A percentile compares a stretch with the other conserved stretches of the same genome.
phyloP scores from a whole-genome alignment of 2,888 invertebrate genomes.

The Campoplex capitator region DNA sequence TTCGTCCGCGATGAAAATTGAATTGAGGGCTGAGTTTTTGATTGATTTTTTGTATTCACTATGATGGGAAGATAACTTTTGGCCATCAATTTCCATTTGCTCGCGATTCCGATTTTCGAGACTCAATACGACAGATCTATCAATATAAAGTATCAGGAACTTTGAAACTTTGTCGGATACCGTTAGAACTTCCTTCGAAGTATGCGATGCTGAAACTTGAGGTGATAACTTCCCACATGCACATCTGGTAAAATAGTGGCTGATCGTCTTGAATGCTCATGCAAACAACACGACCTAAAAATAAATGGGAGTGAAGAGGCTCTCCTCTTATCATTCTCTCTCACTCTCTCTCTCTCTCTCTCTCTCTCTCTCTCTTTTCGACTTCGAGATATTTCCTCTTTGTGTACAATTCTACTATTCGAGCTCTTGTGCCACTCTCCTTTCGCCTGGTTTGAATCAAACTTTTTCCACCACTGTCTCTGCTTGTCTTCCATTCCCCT shows the following conservation, averaged over 20 bases:
- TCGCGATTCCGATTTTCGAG: not conserved
- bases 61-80: not conserved
- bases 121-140: not conserved
- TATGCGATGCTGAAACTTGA: not conserved
- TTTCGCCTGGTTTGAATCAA: slow-evolving; percentile 32
- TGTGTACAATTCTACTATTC: slow-evolving; percentile 14
- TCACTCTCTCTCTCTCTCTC: not conserved
- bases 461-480: slow-evolving; percentile 40
- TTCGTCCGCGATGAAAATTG: not conserved
- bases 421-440: slow-evolving; percentile 34
- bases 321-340: not conserved
- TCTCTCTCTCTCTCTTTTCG: slow-evolving; percentile 2
- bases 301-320: slow-evolving; percentile 13
- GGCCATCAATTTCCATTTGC: not conserved
- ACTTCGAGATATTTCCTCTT: slow-evolving; percentile 1
- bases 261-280: slow-evolving; percentile 73
- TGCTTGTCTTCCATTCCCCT: slow-evolving; percentile 41
- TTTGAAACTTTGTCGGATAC: not conserved
- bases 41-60: not conserved
- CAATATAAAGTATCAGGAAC: not conserved
- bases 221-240: not conserved
- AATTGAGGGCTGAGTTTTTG: not conserved
- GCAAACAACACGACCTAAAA: slow-evolving; percentile 71
- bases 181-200: not conserved
- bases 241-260: slow-evolving; percentile 74